Percentiles rank a stretch among this genome's conserved stretches.
Evolutionary conservation across 2,888 invertebrate species (phyloP).

Genomic region (Apeira syringaria): DNA sequence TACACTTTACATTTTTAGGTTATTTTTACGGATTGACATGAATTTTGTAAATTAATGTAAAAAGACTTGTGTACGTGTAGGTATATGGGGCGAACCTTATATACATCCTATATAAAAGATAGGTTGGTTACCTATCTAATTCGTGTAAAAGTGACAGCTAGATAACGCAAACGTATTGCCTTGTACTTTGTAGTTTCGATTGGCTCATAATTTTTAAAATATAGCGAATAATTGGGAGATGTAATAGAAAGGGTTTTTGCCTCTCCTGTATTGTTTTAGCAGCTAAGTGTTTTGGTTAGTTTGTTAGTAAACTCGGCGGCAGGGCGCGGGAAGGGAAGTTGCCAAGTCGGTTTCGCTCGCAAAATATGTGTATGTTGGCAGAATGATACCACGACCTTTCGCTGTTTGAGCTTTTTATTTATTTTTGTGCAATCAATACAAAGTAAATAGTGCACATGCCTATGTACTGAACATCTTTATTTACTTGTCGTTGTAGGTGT

Average conservation of each 20-base stretch:
- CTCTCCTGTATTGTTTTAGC: conserved; percentile 39
- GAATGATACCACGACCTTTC: conserved; percentile 50
- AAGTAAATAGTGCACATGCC: conserved; percentile 38
- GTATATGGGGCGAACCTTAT: conserved; percentile 27
- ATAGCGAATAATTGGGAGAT: conserved; percentile 36
- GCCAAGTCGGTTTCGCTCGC: conserved; percentile 48
- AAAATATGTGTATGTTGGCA: conserved; percentile 49
- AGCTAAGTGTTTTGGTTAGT: conserved; percentile 46
- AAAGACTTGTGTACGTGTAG: conserved; percentile 22
- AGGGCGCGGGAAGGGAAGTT: conserved; percentile 46
- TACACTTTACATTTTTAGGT: conserved; percentile 59
- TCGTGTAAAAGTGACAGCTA: conserved; percentile 38
- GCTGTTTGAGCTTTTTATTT: conserved; percentile 44
- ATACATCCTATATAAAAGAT: conserved; percentile 31
- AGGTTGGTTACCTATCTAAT: too few relatives aligned
- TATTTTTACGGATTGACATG: conserved; percentile 45
- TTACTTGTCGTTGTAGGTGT: conserved; percentile 41
- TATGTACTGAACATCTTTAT: conserved; percentile 35
- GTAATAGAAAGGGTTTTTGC: conserved; percentile 38
- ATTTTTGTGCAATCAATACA: conserved; percentile 47
- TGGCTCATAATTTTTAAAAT: conserved; percentile 43
- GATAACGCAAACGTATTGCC: conserved; percentile 25
- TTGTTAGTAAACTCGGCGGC: conserved; percentile 49
- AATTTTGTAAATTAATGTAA: conserved; percentile 39
- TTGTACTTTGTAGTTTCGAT: conserved; percentile 42